Percentiles rank a stretch among this genome's conserved stretches.
Evolutionary conservation across 2,888 invertebrate genomes (phyloP).

Genomic region (Flexamia atlantica): DNA sequence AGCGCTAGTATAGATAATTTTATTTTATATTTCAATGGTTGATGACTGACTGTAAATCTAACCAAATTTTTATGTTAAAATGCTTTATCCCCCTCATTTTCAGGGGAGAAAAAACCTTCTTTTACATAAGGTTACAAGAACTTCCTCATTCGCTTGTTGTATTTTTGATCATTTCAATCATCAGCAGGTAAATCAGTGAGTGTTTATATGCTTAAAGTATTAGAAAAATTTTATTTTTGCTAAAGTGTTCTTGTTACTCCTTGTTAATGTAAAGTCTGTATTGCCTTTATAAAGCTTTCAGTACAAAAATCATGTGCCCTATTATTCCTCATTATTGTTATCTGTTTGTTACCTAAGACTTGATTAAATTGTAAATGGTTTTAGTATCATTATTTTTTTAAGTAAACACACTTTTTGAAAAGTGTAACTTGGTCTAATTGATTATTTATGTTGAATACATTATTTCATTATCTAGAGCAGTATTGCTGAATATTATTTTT

Average conservation of each 20-base stretch:
- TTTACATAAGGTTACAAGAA: too few species aligned
- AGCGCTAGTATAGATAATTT: conserved; percentile 22
- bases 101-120: too few species aligned
- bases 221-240: background rate
- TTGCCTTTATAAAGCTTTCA: background rate
- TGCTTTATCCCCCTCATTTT: background rate
- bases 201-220: background rate
- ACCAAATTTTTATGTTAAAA: background rate
- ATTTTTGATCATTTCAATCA: background rate
- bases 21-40: conserved; percentile 17
- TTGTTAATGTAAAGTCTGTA: background rate
- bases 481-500: too few species aligned
- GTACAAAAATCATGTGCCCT: background rate
- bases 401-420: too few species aligned
- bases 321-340: too few species aligned
- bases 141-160: background rate
- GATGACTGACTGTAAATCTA: conserved; percentile 25
- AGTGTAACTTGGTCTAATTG: too few species aligned
- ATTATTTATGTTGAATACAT: too few species aligned
- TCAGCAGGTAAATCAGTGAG: background rate
- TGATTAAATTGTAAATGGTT: background rate
- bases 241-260: background rate
- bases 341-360: background rate
- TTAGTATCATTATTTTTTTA: too few species aligned
- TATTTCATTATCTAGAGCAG: too few species aligned